phyloP scores from a whole-genome alignment of 1,140 invertebrate genomes.

The Lysiphlebus fabarum region DNA sequence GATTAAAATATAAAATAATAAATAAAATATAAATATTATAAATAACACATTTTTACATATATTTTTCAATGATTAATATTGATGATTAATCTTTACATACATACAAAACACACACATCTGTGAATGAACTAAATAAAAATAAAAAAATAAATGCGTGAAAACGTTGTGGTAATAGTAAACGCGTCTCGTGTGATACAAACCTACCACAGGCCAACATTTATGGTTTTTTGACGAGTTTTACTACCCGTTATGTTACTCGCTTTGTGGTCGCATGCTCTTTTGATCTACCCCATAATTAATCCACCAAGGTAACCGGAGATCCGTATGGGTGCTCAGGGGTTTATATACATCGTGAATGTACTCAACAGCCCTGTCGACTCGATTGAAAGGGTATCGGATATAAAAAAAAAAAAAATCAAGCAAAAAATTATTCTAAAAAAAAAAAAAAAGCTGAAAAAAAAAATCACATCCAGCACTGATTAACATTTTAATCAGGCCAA shows the following conservation, averaged over 20 bases:
- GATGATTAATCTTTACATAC: too few species aligned
- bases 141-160: too few species aligned
- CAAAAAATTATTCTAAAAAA: background rate
- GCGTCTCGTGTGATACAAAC: too few species aligned
- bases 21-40: too few species aligned
- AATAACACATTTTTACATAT: too few species aligned
- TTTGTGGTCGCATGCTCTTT: conserved; percentile 52
- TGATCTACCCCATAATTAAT: conserved; percentile 55
- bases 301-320: conserved; percentile 53
- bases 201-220: conserved; percentile 9
- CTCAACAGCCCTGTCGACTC: conserved; percentile 33
- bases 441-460: conserved; percentile 12
- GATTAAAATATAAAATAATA: too few species aligned
- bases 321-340: conserved; percentile 45
- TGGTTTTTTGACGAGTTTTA: conserved; percentile 28
- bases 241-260: conserved; percentile 46
- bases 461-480: conserved; percentile 37
- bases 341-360: conserved; percentile 38
- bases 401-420: conserved; percentile 25
- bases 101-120: too few species aligned
- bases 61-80: too few species aligned
- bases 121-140: too few species aligned
- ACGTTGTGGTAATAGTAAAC: too few species aligned
- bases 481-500: conserved; percentile 52
- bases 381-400: conserved; percentile 53